phyloP scores from a whole-genome alignment of 2,797 vertebrate genomes.

The Eospalax fontanierii region DNA sequence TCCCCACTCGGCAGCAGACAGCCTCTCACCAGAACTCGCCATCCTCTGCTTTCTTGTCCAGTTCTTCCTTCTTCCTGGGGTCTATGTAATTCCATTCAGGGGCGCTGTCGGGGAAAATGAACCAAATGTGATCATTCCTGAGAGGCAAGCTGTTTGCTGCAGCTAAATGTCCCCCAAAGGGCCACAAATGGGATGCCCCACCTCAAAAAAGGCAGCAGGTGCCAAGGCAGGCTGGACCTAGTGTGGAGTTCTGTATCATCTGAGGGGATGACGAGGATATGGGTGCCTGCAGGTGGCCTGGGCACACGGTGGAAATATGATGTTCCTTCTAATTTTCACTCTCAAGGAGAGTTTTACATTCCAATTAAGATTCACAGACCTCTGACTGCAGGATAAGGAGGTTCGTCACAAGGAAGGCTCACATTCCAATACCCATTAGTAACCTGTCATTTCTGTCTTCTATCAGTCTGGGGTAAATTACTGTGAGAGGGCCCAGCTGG shows the following conservation, averaged over 20 bases:
- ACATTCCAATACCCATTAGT: too few relatives aligned
- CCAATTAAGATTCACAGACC: background rate
- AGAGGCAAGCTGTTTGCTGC: background rate
- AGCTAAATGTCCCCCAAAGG: background rate
- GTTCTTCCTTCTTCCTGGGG: slow-evolving; percentile 82
- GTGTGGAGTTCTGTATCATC: background rate
- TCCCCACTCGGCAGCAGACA: background rate
- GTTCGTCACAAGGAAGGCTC: background rate
- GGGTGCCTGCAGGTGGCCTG: background rate
- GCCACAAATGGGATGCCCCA: background rate
- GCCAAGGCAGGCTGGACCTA: too few relatives aligned
- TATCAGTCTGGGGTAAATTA: background rate
- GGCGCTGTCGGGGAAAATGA: slow-evolving; percentile 77
- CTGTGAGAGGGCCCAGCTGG: background rate
- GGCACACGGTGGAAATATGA: rapidly evolving
- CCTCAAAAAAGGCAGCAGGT: background rate
- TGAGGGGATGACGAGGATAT: rapidly evolving
- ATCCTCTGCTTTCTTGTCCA: slow-evolving; percentile 91
- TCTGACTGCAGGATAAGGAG: background rate
- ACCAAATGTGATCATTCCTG: background rate
- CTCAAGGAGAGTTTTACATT: background rate
- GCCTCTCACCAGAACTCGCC: slow-evolving; percentile 96
- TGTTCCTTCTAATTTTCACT: background rate
- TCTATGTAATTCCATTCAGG: slow-evolving; percentile 93
- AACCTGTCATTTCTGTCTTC: background rate